Evolutionary conservation across 1,140 invertebrate genomes (phyloP).

Genomic region (Megalonaias nervosa): DNA sequence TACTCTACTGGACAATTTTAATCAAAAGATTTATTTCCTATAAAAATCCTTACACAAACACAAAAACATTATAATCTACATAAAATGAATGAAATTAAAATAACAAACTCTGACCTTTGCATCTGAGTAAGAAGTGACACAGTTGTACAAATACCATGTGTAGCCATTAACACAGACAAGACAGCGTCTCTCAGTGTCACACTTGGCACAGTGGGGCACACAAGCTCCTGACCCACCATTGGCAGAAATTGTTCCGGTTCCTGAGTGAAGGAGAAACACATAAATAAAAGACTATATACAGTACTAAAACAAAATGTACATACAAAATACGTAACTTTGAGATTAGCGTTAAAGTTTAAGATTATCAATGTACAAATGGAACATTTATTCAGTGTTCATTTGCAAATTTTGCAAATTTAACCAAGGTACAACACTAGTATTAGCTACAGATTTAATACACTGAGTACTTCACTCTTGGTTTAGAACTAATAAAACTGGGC

Average conservation of each 20-base stretch:
- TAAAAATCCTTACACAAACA: too few species aligned
- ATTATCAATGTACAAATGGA: too few species aligned
- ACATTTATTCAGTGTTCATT: background rate
- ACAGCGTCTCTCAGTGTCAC: slow-evolving; percentile 46
- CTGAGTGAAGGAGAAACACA: slow-evolving; percentile 25
- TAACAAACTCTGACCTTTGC: too few species aligned
- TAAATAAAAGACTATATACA: background rate
- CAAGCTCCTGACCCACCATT: slow-evolving; percentile 49
- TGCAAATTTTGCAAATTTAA: background rate
- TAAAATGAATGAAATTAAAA: too few species aligned
- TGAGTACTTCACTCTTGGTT: background rate
- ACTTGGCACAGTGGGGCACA: slow-evolving; percentile 43
- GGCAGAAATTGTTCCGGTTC: slow-evolving; percentile 44
- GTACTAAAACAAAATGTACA: background rate
- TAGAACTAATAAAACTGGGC: too few species aligned
- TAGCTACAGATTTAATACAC: background rate
- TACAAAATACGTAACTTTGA: background rate
- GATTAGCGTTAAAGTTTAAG: background rate
- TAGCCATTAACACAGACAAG: slow-evolving; percentile 38
- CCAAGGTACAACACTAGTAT: background rate
- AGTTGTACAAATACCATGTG: slow-evolving; percentile 41
- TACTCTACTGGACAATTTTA: too few species aligned
- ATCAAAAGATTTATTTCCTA: too few species aligned
- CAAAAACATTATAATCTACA: too few species aligned
- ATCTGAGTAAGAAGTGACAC: slow-evolving; percentile 8